Evolutionary conservation across 2,888 invertebrate species (phyloP), one percentile per base, ranked within the genome.

Genomic region (Troides helena): DNA sequence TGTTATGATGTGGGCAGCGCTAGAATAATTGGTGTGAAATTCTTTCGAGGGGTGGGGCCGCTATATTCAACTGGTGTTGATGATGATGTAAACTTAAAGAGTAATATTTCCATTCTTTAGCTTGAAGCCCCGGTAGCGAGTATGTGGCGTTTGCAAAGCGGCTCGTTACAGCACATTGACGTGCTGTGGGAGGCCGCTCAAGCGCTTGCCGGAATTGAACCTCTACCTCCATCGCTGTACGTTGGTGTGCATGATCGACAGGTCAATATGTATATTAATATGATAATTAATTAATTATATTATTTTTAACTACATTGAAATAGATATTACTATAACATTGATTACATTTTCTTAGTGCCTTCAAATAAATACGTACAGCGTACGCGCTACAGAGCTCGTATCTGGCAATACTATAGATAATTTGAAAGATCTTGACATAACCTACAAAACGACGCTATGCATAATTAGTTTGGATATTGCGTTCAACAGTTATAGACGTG

Each of bases 71-170:
- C 12, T 17, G 12, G 14, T 17, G 50, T 50, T 14, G 5, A 50
- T 14, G 14, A 14, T 50, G 50, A 50, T 50, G 50, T 5, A 14
- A 5, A 50, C 14, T 50, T 50, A 50, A 50, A 30, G 30, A 30
- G 14, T 50, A 14, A 14, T 17, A 18, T 50, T 50, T 50, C 14
- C 17, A 17, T 50, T 62, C 81, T 86, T n/a, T 84, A 97, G 96
- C 95, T 98, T 77, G 94, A 95, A 65, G 95, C 96, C 57, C 98
- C 98, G 0, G 96, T 98, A 73, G 98, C 98, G 0, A 95, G 95
- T 77, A 96, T 97, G 74, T 99, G 98, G 98, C 94, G 95, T n/a
- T 93, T 97, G 72, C 93, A 94, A 65, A 94, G 94, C 25, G 95
- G 95, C 4, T 88, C 94, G 61, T 81, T 99, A 60, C 92, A 95